These are phyloP conservation scores for Monopterus albus DNA, from an alignment of 2,113 vertebrate genomes.

Conservation along the genomic window DNA sequence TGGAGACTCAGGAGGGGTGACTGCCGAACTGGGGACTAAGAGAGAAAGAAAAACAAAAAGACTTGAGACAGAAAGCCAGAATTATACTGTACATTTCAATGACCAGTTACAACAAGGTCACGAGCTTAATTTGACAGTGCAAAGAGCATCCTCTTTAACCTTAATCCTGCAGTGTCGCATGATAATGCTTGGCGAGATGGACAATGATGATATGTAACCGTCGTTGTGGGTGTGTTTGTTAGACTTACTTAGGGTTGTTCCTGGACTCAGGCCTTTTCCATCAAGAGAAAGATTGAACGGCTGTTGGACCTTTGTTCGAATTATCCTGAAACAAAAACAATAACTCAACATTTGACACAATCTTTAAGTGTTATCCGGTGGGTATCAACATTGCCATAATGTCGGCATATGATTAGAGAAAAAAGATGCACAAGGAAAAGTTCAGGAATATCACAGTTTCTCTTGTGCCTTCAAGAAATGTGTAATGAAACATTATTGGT, in stretches of 20 bases:
- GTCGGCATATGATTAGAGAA: background rate
- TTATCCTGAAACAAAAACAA: constrained; percentile 82
- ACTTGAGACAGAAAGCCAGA: constrained; percentile 19
- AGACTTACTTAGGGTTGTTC: constrained; percentile 89
- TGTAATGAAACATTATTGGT: no score
- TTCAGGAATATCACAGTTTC: no score
- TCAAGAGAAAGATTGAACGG: constrained; percentile 92
- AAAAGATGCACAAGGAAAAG: background rate
- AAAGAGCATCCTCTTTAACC: constrained; percentile 34
- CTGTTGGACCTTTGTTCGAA: constrained; percentile 93
- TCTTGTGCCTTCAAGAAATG: no score
- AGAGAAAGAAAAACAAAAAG: constrained; percentile 6
- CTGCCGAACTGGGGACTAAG: constrained; percentile 89
- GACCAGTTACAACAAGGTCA: constrained; percentile 12
- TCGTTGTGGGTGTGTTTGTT: background rate
- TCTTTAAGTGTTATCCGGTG: no score
- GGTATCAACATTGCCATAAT: background rate
- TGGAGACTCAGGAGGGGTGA: constrained; percentile 91
- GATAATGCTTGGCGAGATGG: background rate
- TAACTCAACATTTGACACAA: background rate
- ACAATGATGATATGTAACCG: background rate
- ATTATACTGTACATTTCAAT: background rate
- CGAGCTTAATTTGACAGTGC: constrained; percentile 33
- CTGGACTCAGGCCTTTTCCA: constrained; percentile 88
- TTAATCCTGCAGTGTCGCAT: constrained; percentile 38